Base-by-base conservation (phyloP, 2,888 invertebrate species). In the Drosophila antonietae region DNA sequence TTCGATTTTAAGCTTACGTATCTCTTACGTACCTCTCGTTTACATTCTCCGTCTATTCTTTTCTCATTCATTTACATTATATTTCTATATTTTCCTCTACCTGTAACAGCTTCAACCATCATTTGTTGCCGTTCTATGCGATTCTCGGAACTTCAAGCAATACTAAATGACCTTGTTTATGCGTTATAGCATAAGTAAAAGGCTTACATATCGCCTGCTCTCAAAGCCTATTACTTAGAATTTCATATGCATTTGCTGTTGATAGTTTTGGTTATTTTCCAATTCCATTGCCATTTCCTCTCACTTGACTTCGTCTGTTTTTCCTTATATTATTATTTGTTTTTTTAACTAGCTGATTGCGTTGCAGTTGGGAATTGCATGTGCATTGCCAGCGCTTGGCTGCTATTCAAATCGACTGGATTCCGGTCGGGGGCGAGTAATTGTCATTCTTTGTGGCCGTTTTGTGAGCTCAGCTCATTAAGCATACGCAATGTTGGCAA, bases 401-500 rank as follows among this genome's bases (percentile, higher is more conserved):
- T 64, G 60, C 62, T 58, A 73, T 66, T 60, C 68, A 78, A 46
- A 68, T 57, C 75, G 60, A 31, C 14, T 15, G 52, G 33, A 15
- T 15, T 2, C 12, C 4, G 23, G 51, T 7, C 8, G 23, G 57
- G n/a, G 57, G n/a, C 44, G 63, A 46, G 43, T 37, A 68, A 68
- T n/a, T 68, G 35, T 58, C 58, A 55, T 79, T 68, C 66, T 68
- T 75, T 65, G 73, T 68, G 65, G 76, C 58, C 69, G 64, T 67
- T 70, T 69, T 60, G 69, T 70, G 58, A 51, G 71, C 66, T 66
- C 73, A 75, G 85, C 82, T 87, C 75, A 87, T 83, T 84, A 84
- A 81, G 85, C 74, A 71, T 80, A 78, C 81, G 81, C 75, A 74
- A 46, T 64, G 72, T 58, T 83, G 87, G 84, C 84, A 83, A 81